Conservation (phyloP, 2,888 invertebrate species). For the Ctena decussata region DNA sequence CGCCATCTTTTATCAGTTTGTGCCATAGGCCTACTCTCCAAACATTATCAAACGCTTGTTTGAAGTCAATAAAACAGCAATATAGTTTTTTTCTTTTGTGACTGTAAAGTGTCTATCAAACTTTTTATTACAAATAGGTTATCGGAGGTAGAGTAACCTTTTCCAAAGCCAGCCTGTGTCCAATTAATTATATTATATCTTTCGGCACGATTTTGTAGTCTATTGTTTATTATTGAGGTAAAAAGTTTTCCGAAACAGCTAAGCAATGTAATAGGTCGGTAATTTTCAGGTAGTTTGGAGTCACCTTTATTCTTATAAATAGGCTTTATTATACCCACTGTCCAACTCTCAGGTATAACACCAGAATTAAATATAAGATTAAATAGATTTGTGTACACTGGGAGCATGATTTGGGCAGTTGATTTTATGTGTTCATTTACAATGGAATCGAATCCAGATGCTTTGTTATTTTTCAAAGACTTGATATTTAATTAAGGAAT, state of each 20-base stretch:
- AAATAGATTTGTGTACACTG: background rate
- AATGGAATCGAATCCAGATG: background rate
- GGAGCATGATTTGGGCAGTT: background rate
- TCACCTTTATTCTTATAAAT: slow-evolving; percentile 36
- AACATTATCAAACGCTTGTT: background rate
- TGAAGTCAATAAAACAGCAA: background rate
- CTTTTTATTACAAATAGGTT: background rate
- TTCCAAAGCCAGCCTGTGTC: background rate
- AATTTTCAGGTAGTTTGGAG: slow-evolving; percentile 18
- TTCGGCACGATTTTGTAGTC: background rate
- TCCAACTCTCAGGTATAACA: slow-evolving; percentile 24
- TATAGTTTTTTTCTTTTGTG: background rate
- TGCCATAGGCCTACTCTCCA: background rate
- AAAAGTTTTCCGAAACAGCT: slow-evolving; percentile 6
- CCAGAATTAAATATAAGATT: slow-evolving; percentile 18
- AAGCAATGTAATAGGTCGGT: slow-evolving; percentile 20
- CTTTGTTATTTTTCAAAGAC: background rate
- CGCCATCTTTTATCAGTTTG: background rate
- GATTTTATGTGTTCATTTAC: slow-evolving; percentile 17
- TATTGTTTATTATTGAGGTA: background rate
- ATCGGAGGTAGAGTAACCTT: background rate
- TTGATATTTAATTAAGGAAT: background rate
- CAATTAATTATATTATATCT: background rate
- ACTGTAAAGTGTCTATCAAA: background rate
- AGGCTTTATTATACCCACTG: slow-evolving; percentile 22